Evolutionary conservation across 2,797 vertebrate species (phyloP), one percentile per base, ranked within the genome.

Genomic region (Neosilurus hyrtlii): DNA sequence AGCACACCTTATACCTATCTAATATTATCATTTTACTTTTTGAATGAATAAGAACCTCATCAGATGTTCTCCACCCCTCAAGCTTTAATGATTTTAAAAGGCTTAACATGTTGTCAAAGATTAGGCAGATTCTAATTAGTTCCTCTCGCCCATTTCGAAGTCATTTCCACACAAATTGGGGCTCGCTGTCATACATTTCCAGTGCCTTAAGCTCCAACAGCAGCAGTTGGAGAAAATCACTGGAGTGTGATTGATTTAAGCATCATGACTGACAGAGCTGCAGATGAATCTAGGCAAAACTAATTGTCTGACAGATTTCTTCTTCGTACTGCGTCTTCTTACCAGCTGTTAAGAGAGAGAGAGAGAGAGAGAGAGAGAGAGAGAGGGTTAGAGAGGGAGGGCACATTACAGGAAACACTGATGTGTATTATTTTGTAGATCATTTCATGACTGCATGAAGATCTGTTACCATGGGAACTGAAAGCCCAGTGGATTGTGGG

Each of bases 391-490:
- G 76, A 79, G 82, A 63, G 76, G 24, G 65, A 80, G 79, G 84
- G 80, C 66, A 68, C 62, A 81, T 80, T 84, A 85, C 86, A 83
- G 78, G 73, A 89, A 85, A 86, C 73, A 81, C 82, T 86, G 86
- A 87, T 87, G 86, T 87, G 84, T 84, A 84, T 87, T 88, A 88
- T 88, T 88, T 87, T 83, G 84, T 88, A 88, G 87, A 87, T 88
- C 84, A 87, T 85, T 88, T 87, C 81, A 84, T 81, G 84, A 87
- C 86, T 84, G 87, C 87, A 85, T 83, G 56, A 82, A 89, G 86
- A 88, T 86, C 83, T 82, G 88, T 89, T 88, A 82, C 88, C 86
- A 89, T 89, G 88, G 88, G 86, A 89, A 89, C 88, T 86, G 88
- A 85, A 86, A 87, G 87, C 87, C 86, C 84, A 85, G 81, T 83